phyloP scores from a whole-genome alignment of 30 jellyfish, hydroid and myxozoan species.

The Turritopsis dohrnii region DNA sequence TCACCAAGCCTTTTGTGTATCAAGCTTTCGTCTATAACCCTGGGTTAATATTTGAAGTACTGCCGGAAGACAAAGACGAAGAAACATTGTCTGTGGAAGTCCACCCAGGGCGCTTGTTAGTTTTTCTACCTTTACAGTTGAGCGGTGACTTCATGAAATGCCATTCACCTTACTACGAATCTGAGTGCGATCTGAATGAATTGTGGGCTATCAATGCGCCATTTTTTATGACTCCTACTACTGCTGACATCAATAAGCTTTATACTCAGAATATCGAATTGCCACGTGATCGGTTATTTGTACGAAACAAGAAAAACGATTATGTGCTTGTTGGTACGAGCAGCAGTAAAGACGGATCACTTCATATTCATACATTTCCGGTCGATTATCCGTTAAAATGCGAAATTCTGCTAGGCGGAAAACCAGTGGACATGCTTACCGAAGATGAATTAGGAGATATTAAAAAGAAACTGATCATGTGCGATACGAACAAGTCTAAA shows the following conservation, averaged over 20 bases:
- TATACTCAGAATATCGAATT: conserved; percentile 8
- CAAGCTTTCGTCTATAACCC: conserved; percentile 16
- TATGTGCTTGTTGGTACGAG: neutral
- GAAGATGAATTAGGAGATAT: neutral
- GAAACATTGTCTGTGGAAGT: conserved; percentile 15
- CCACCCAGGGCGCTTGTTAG: conserved; percentile 26
- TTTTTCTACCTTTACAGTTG: conserved; percentile 7
- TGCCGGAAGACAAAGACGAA: neutral
- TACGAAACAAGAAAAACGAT: neutral
- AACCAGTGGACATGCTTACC: conserved; percentile 16
- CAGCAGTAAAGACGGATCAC: neutral
- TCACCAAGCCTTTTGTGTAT: conserved; percentile 2
- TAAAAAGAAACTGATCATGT: neutral
- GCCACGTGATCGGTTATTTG: conserved; percentile 5
- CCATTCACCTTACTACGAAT: conserved; percentile 4
- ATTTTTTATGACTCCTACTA: conserved; percentile 4
- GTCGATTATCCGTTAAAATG: neutral
- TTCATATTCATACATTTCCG: conserved; percentile 17
- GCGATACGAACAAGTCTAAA: neutral
- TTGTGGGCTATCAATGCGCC: neutral
- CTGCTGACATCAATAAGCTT: neutral
- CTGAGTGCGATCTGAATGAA: neutral
- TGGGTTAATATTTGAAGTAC: conserved; percentile 12
- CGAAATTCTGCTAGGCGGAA: conserved; percentile 18
- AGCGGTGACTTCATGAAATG: conserved; percentile 15